phyloP scores from a whole-genome alignment of 2,797 vertebrate species.

The Smutsia temminckii region DNA sequence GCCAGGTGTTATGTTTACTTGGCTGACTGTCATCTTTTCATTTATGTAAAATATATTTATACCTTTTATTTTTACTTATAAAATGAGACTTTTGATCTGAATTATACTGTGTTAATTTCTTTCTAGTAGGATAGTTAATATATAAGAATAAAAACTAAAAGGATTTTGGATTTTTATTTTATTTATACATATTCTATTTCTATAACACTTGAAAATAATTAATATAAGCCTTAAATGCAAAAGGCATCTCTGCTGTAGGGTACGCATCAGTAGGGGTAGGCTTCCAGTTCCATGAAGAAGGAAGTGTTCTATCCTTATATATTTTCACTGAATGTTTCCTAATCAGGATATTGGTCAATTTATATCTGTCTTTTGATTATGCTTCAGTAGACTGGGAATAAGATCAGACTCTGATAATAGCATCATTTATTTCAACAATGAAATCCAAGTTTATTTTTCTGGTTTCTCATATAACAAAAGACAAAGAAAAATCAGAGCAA shows the following conservation, averaged over 20 bases:
- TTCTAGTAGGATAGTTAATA: neutral
- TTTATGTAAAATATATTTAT: slow-evolving; percentile 39
- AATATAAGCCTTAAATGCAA: neutral
- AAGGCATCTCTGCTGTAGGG: neutral
- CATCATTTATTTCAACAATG: neutral
- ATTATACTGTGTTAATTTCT: slow-evolving; percentile 1
- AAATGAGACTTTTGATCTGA: slow-evolving; percentile 16
- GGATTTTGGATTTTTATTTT: neutral
- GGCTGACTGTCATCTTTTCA: slow-evolving; percentile 28
- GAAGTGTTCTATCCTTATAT: neutral
- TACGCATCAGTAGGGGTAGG: neutral
- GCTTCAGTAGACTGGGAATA: neutral
- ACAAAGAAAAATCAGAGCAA: neutral
- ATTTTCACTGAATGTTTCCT: slow-evolving; percentile 9
- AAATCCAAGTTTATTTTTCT: slow-evolving; percentile 35
- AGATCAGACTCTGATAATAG: neutral
- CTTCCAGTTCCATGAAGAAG: neutral
- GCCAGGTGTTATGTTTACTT: slow-evolving; percentile 47
- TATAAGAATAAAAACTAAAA: neutral
- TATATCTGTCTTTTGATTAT: slow-evolving; percentile 5
- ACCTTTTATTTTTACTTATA: slow-evolving; percentile 24
- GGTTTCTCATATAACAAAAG: slow-evolving; percentile 12
- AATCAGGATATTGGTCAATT: neutral
- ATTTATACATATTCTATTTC: neutral
- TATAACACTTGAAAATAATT: neutral